Evolutionary conservation across 2,888 invertebrate species (phyloP), one percentile per base, ranked within the genome.

Genomic region (Encarsia formosa): DNA sequence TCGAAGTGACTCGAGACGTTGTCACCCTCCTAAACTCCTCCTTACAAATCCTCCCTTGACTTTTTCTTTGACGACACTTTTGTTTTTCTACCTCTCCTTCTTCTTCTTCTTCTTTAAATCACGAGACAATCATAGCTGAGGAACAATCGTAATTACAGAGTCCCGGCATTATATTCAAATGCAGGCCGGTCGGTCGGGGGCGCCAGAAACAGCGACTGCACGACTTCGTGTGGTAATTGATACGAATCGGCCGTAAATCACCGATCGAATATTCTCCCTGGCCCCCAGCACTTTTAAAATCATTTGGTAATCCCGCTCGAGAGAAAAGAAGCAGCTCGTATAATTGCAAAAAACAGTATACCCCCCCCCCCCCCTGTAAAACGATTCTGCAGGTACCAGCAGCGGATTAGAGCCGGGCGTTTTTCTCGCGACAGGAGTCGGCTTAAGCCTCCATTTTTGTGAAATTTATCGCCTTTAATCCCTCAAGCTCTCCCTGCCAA

Each of bases 391-490:
- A 11, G n/a, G 5, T 34, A 5, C 16, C 34, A 5, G 34, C 5
- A 5, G 34, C 34, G 73, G 73, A 74, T 73, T 74, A 73, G 69
- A 69, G 69, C n/a, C n/a, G n/a, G n/a, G n/a, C 70, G 68, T 74
- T 73, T 72, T 65, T 65, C 66, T 65, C 66, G 65, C 64, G 73
- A 73, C 73, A 73, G n/a, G n/a, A n/a, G n/a, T n/a, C n/a, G n/a
- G 69, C 59, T 71, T 73, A 71, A 73, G 71, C 73, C 70, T 71
- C 72, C 66, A 73, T 73, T 73, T 73, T 73, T 74, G 70, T 65
- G 69, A 73, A 74, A 73, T 73, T 74, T 73, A 73, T 73, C 73
- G 72, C 70, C 68, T 71, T 71, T 74, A 73, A 73, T 74, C 71
- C 73, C 63, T 70, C 70, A 66, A 65, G 57, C 60, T 59, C 61